Evolutionary conservation across 1,140 invertebrate genomes (phyloP).

Genomic region (Pseudomyrmex dendroicus): DNA sequence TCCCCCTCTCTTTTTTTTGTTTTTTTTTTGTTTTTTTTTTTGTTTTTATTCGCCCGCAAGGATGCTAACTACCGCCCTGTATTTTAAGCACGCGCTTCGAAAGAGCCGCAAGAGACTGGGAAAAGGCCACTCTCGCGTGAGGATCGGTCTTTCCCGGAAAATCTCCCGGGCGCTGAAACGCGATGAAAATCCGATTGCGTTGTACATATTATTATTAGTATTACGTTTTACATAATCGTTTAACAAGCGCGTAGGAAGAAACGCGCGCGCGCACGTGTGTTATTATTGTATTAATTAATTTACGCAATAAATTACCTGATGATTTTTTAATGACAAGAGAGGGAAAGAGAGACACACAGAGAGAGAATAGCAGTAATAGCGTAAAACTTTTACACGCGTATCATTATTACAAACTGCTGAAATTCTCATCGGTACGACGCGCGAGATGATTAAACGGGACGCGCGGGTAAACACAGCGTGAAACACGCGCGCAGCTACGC

Average conservation of each 20-base stretch:
- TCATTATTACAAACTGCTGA: background rate
- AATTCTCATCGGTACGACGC: slow-evolving; percentile 1
- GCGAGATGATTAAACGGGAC: slow-evolving; percentile 34
- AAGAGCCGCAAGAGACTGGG: slow-evolving; percentile 31
- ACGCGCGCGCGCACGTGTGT: background rate
- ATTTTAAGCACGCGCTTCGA: slow-evolving; percentile 43
- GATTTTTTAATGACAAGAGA: background rate
- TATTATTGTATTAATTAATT: slow-evolving; percentile 26
- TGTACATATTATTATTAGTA: background rate
- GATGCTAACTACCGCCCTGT: slow-evolving; percentile 37
- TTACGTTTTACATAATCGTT: background rate
- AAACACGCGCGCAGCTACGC: background rate
- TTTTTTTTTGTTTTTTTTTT: too few relatives aligned
- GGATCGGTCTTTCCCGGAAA: slow-evolving; percentile 27
- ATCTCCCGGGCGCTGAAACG: background rate
- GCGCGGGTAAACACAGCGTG: slow-evolving; percentile 12
- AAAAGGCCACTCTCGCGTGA: background rate
- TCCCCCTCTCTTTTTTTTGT: too few relatives aligned
- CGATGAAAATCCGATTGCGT: slow-evolving; percentile 24
- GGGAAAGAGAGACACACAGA: too few relatives aligned
- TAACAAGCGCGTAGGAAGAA: background rate
- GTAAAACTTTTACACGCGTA: background rate
- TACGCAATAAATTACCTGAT: background rate
- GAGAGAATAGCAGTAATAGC: background rate
- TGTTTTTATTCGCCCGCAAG: slow-evolving; percentile 4